Base-by-base conservation (phyloP, 2,797 vertebrate species). In the Microctenopoma lineatum region DNA sequence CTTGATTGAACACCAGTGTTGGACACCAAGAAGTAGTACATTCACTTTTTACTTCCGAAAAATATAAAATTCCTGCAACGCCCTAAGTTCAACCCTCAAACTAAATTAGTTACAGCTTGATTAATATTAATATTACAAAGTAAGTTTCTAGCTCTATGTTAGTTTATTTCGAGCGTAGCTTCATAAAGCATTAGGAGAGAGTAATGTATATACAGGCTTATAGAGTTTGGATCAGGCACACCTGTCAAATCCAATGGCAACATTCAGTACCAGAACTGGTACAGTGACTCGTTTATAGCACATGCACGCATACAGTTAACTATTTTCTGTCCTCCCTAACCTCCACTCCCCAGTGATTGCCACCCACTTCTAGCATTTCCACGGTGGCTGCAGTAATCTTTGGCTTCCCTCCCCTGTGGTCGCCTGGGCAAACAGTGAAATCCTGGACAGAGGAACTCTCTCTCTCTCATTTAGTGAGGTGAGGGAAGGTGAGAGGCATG, bases 301-400 rank as follows among this genome's bases (percentile, higher is more conserved):
- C 41, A 10, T 42, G 7, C 65, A 27, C 52, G 39, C 79, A 44
- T 52, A 26, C 78, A 39, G 66, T 52, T 66, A 50, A 42, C 63
- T 75, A 61, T 71, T 60, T 69, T 83, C 69, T 75, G 69, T 74
- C 65, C 69, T 66, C 56, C 2, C 66, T 79, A 71, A 79, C 72
- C 77, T 73, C 67, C 34, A 52, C 84, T 84, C 73, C 80, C 75
- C 80, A 75, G 76, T 60, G 63, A 83, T 83, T 71, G 74, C 89
- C 87, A 79, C 86, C 86, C 87, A 89, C 84, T 86, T 87, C 60
- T 73, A 69, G 61, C 62, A 77, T 88, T 86, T 91, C 80, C 78
- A 90, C 61, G 71, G 85, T 81, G 80, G 88, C 86, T 86, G 73
- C 73, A 71, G 71, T 87, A 70, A 88, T 87, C 80, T 87, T 73